These are phyloP conservation scores for Scotopteryx bipunctaria DNA, from an alignment of 2,888 invertebrate genomes.

Conservation along the genomic window DNA sequence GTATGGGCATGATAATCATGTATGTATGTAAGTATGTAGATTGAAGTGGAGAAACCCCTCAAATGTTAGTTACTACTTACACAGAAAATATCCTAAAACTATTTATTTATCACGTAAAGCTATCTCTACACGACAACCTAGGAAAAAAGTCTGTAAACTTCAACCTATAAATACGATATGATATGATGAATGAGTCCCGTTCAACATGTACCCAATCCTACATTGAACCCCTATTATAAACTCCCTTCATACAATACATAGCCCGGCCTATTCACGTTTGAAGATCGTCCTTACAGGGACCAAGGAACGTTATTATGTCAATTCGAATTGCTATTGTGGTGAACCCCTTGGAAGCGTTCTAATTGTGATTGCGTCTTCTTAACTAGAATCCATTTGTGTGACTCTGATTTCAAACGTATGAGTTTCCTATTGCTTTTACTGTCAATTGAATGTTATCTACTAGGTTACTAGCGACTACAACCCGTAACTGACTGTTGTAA, in stretches of 20 bases:
- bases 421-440: neutral
- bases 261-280: neutral
- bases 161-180: neutral
- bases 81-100: no score
- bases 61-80: no score
- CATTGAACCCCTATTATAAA: neutral
- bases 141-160: neutral
- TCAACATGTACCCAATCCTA: neutral
- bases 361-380: constrained; percentile 16
- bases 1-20: no score
- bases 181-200: neutral
- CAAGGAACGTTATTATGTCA: constrained; percentile 11
- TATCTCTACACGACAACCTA: no score
- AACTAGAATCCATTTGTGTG: constrained; percentile 28
- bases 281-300: constrained; percentile 1
- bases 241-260: neutral
- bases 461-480: no score
- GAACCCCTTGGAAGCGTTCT: constrained; percentile 14
- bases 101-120: no score
- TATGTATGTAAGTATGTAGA: no score
- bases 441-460: no score
- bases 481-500: no score
- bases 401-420: constrained; percentile 1
- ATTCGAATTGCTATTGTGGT: constrained; percentile 19
- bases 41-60: no score